These are phyloP conservation scores for Ptilorrhoa leucosticta DNA, from an alignment of 2,113 vertebrate species.

Conservation along the genomic window DNA sequence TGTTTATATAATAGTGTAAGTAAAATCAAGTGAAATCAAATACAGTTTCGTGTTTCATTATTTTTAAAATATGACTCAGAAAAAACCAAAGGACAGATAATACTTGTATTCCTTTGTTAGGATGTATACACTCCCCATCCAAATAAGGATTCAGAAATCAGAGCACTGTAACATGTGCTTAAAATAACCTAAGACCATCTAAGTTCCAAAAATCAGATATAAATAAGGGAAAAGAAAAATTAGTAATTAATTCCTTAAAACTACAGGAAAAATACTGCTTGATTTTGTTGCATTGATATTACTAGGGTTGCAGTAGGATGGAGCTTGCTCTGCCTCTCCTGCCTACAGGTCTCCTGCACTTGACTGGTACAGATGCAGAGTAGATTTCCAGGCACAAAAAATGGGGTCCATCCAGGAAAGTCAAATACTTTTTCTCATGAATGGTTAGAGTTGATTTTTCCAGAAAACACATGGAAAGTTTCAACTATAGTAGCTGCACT, in stretches of 20 bases:
- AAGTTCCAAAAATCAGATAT: neutral
- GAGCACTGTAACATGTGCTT: neutral
- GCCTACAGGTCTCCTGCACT: neutral
- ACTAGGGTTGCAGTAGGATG: neutral
- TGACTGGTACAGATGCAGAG: neutral
- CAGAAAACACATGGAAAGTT: neutral
- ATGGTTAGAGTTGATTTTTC: neutral
- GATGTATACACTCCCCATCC: neutral
- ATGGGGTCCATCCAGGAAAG: neutral
- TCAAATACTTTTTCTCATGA: neutral
- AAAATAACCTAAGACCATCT: neutral
- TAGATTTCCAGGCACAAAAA: neutral
- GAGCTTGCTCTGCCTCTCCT: neutral
- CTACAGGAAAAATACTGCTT: neutral
- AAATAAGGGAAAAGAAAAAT: neutral
- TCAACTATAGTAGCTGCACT: neutral
- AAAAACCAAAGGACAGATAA: neutral
- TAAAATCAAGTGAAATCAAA: neutral
- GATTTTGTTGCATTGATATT: neutral
- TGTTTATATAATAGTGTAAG: neutral
- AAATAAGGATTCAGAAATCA: neutral
- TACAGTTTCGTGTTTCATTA: neutral
- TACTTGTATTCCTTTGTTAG: neutral
- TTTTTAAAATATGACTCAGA: neutral
- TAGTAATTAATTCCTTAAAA: neutral